These are phyloP conservation scores for Datnioides undecimradiatus DNA, from an alignment of 2,113 vertebrate species.

Conservation along the genomic window DNA sequence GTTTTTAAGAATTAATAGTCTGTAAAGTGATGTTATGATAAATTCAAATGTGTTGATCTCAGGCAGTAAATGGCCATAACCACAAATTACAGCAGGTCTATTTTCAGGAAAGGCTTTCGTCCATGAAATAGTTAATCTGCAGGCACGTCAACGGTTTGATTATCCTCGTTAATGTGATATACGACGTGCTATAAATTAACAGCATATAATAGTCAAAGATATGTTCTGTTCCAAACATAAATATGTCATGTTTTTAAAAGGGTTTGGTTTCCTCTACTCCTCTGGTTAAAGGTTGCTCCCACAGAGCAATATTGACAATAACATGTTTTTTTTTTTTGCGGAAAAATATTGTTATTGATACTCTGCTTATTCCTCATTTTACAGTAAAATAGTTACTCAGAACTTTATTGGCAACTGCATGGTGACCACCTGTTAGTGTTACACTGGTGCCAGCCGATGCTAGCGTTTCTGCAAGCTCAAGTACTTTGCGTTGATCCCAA, in stretches of 20 bases:
- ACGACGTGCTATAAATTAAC: neutral
- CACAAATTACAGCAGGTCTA: neutral
- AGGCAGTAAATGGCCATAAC: neutral
- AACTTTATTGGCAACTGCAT: conserved; percentile 20
- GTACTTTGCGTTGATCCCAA: conserved; percentile 44
- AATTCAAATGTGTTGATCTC: neutral
- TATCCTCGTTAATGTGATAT: neutral
- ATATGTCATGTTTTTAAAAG: neutral
- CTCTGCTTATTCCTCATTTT: neutral
- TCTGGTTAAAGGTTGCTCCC: neutral
- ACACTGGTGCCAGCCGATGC: conserved; percentile 28
- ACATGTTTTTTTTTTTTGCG: neutral
- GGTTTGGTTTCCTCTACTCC: neutral
- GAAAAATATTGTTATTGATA: neutral
- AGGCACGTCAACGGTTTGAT: neutral
- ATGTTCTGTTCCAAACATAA: neutral
- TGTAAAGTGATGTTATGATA: neutral
- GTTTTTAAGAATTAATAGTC: neutral
- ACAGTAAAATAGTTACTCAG: neutral
- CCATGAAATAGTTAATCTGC: neutral
- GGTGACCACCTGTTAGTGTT: conserved; percentile 33
- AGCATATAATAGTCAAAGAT: neutral
- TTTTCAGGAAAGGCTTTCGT: neutral
- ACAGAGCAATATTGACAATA: neutral
- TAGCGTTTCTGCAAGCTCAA: conserved; percentile 33